Evolutionary conservation across 2,797 vertebrate genomes (phyloP), one percentile per base, ranked within the genome.

Genomic region (Coendou prehensilis): DNA sequence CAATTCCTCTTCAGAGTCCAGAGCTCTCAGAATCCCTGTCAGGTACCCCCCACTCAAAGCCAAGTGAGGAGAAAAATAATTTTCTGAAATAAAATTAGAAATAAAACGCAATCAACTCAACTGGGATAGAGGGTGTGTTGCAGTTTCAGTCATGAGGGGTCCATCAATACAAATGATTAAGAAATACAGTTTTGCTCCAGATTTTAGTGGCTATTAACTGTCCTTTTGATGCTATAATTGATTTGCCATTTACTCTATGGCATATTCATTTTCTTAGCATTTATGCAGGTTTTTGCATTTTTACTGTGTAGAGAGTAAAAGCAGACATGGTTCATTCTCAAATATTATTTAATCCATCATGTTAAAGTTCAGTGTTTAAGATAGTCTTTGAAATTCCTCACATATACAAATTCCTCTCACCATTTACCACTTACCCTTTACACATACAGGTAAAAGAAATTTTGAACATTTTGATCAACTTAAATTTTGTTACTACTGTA

Each of bases 51-150:
- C 20, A 8, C 1, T 15, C 22, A 87, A 54, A 13, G 2, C 6
- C 4, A 85, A 41, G 41, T 15, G 64, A 26, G 41, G 81, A 92
- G 56, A 50, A 56, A 10, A 45, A 80, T 2, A 54, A 67, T 20
- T 37, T 22, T 61, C n/a, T 45, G 30, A 67, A 91, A 73, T n/a
- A 93, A 54, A 82, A 56, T 61, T n/a, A 76, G 63, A 86, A 88
- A 82, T 23, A 37, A 93, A 93, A 56, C 5, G 0, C 14, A 41
- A 69, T 37, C 9, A 37, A 6, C 15, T 93, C 47, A 52, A 45
- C 18, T 59, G 67, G 18, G 1, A 5, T 80, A 71, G 59, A 59
- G 20, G 14, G 3, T 10, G 1, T 28, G 13, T 6, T 15, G 17
- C 23, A 78, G 2, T 45, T 92, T 88, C 37, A 75, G 45, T 89